A percentile compares a stretch with the other conserved stretches of the same genome.
Conservation (phyloP, 2,113 vertebrate genomes). For the Eudyptes chrysolophus region DNA sequence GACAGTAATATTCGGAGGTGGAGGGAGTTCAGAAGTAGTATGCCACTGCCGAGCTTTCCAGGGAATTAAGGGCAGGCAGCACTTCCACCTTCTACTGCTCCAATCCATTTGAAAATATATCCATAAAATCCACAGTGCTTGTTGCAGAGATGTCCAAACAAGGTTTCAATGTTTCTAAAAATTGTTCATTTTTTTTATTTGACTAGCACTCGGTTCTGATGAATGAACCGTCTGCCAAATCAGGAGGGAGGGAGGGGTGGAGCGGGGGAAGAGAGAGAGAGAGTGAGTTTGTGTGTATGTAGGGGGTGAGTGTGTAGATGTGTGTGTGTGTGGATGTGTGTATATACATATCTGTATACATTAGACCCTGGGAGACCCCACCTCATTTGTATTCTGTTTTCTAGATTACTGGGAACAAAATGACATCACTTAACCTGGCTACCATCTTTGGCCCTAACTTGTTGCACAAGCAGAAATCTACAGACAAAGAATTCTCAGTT, state of each 20-base stretch:
- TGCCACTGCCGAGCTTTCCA: neutral
- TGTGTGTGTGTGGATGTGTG: neutral
- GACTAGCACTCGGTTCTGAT: neutral
- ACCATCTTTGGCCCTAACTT: conserved; percentile 98
- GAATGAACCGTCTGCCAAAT: neutral
- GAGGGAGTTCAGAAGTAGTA: neutral
- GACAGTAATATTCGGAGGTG: neutral
- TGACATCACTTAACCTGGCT: conserved; percentile 95
- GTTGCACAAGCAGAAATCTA: conserved; percentile 92
- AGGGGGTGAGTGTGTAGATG: too few species aligned
- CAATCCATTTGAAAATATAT: neutral
- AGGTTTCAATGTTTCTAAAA: neutral
- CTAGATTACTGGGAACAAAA: conserved; percentile 95
- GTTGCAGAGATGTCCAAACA: neutral
- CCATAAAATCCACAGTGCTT: neutral
- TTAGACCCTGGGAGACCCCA: neutral
- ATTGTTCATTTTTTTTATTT: neutral
- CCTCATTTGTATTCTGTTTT: conserved; percentile 28
- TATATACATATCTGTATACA: neutral
- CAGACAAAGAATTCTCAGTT: conserved; percentile 94
- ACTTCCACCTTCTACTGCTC: neutral
- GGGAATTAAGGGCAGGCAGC: neutral
- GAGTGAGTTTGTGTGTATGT: too few species aligned
- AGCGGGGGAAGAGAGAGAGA: too few species aligned
- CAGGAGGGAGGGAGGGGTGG: rapidly evolving